phyloP scores from a whole-genome alignment of 92 coral and sea anemone species.

The Bergia sp. region DNA sequence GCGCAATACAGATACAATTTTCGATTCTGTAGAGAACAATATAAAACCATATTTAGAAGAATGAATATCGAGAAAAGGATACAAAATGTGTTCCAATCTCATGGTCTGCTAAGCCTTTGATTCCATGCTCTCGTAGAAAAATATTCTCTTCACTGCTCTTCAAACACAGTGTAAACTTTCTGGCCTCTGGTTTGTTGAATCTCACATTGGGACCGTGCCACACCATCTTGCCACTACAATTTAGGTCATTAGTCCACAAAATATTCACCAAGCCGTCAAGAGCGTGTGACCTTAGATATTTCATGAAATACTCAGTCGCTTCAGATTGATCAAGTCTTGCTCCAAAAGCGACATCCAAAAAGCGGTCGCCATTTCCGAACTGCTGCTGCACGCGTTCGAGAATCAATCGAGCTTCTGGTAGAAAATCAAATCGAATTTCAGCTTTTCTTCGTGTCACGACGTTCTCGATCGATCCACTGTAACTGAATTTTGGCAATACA shows the following conservation, averaged over 20 bases:
- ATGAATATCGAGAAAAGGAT: slow-evolving; percentile 62
- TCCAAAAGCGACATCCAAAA: slow-evolving; percentile 86
- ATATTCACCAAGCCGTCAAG: slow-evolving; percentile 88
- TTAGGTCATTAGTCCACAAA: slow-evolving; percentile 87
- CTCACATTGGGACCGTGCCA: slow-evolving; percentile 96
- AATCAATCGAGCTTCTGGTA: slow-evolving; percentile 83
- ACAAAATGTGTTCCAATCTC: slow-evolving; percentile 99
- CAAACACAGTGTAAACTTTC: slow-evolving; percentile 83
- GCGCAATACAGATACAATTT: not conserved
- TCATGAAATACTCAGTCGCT: slow-evolving; percentile 77
- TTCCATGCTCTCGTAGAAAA: slow-evolving; percentile 86
- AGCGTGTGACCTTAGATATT: slow-evolving; percentile 79
- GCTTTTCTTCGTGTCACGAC: slow-evolving; percentile 69
- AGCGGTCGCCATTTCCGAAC: slow-evolving; percentile 87
- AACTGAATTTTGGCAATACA: slow-evolving; percentile 68
- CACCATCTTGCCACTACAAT: slow-evolving; percentile 86
- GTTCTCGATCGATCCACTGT: slow-evolving; percentile 70
- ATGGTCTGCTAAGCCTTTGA: slow-evolving; percentile 91
- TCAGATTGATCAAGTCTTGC: slow-evolving; percentile 67
- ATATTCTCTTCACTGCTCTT: slow-evolving; percentile 82
- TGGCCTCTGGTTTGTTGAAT: slow-evolving; percentile 90
- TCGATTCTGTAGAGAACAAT: not conserved
- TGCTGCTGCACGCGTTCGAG: slow-evolving; percentile 87
- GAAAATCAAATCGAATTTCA: slow-evolving; percentile 82
- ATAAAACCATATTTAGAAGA: not conserved